A percentile compares a stretch with the other conserved stretches of the same genome.
phyloP scores from a whole-genome alignment of 2,113 vertebrate species.

The Promerops cafer region DNA sequence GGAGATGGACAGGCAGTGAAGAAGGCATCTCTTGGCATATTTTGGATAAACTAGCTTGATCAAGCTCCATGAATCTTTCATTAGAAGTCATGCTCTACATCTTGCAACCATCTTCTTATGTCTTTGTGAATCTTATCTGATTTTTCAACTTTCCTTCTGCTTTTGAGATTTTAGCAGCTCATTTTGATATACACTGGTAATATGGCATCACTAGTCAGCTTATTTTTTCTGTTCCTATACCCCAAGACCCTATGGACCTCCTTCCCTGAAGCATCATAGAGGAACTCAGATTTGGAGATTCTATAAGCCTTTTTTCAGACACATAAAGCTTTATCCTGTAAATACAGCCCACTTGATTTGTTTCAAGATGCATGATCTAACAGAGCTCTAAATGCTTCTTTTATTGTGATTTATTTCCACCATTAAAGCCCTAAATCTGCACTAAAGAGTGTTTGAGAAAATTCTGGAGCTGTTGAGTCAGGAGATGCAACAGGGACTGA shows the following conservation, averaged over 20 bases:
- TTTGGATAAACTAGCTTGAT: background rate
- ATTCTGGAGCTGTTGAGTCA: background rate
- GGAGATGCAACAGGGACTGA: background rate
- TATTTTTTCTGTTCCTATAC: background rate
- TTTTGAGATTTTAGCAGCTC: background rate
- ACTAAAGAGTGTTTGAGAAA: background rate
- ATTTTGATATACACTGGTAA: background rate
- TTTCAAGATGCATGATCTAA: background rate
- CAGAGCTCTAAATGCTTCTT: background rate
- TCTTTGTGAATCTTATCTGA: background rate
- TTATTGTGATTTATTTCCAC: slow-evolving; percentile 26
- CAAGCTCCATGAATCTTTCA: background rate
- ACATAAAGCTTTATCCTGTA: background rate
- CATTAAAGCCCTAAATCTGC: background rate
- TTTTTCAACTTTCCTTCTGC: background rate
- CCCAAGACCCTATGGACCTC: background rate
- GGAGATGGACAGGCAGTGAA: background rate
- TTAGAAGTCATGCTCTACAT: background rate
- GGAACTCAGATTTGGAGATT: background rate
- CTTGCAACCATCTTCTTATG: background rate
- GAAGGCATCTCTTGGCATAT: background rate
- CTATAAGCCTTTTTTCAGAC: background rate
- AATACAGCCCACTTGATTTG: background rate
- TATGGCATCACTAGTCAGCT: background rate
- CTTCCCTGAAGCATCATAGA: background rate